Percentiles rank a stretch among this genome's conserved stretches.
phyloP scores from a whole-genome alignment of 2,113 vertebrate species.

The Ceyx margarethae region DNA sequence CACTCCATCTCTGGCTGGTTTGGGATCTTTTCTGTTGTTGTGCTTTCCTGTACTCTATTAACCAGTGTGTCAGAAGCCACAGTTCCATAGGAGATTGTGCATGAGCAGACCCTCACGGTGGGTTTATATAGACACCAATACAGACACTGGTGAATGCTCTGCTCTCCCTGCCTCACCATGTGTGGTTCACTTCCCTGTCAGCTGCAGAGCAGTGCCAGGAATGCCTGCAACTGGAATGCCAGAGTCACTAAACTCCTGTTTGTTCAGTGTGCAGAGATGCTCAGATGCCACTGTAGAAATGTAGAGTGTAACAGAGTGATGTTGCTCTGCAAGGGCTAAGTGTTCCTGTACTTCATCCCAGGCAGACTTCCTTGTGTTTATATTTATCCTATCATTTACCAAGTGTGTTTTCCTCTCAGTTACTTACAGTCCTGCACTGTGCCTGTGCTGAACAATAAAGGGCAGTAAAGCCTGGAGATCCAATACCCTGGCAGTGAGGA shows the following conservation, averaged over 20 bases:
- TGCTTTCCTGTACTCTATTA: background rate
- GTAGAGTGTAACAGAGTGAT: background rate
- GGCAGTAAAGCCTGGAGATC: background rate
- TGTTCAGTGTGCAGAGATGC: background rate
- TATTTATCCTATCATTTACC: background rate
- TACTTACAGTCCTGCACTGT: background rate
- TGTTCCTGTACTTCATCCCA: background rate
- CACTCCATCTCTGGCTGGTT: background rate
- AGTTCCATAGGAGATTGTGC: too few species aligned
- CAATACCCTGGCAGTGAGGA: constrained; percentile 10
- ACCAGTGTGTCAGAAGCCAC: background rate
- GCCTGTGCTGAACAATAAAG: background rate
- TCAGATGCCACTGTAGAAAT: background rate
- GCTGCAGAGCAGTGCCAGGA: background rate
- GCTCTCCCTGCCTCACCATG: background rate
- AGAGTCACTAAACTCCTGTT: background rate
- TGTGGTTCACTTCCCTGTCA: background rate
- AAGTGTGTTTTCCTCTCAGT: background rate
- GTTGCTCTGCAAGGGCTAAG: background rate
- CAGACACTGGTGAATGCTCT: fast-evolving
- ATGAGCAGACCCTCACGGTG: too few species aligned
- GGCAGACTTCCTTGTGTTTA: background rate
- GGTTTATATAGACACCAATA: too few species aligned
- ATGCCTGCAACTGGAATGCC: background rate
- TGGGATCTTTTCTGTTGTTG: background rate